These are phyloP conservation scores for Chloroclysta siterata DNA, from an alignment of 2,888 invertebrate genomes.

Conservation along the genomic window DNA sequence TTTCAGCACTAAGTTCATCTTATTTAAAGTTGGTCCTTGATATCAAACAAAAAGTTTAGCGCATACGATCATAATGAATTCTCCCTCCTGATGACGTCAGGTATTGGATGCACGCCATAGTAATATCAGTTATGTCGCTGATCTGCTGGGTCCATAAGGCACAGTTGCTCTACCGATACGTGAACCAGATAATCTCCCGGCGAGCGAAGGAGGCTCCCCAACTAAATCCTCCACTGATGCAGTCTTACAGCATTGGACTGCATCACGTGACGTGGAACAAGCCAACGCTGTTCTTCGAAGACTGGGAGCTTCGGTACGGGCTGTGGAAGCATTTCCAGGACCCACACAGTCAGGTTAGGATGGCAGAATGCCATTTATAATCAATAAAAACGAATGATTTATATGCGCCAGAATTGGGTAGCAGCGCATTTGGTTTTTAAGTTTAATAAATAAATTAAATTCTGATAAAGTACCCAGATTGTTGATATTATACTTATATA, in stretches of 20 bases:
- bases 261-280: conserved; percentile 86
- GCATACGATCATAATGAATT: neutral
- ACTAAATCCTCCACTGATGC: conserved; percentile 85
- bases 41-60: too few species aligned
- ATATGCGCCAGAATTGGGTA: too few species aligned
- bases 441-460: too few species aligned
- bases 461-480: too few species aligned
- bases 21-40: too few species aligned
- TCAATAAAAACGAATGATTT: too few species aligned
- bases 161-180: conserved; percentile 82
- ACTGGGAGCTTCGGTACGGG: conserved; percentile 87
- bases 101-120: conserved; percentile 85
- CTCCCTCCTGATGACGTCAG: conserved; percentile 28
- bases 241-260: conserved; percentile 79
- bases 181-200: conserved; percentile 82
- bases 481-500: too few species aligned
- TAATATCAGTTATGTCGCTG: conserved; percentile 85
- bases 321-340: conserved; percentile 86
- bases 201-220: conserved; percentile 87
- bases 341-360: conserved; percentile 37
- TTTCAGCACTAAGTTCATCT: too few species aligned
- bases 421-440: too few species aligned
- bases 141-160: conserved; percentile 87
- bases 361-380: neutral
- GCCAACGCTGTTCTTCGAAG: conserved; percentile 86